Percentiles rank a stretch among this genome's conserved stretches.
phyloP scores from a whole-genome alignment of 2,797 vertebrate species.

The Margarornis squamiger region DNA sequence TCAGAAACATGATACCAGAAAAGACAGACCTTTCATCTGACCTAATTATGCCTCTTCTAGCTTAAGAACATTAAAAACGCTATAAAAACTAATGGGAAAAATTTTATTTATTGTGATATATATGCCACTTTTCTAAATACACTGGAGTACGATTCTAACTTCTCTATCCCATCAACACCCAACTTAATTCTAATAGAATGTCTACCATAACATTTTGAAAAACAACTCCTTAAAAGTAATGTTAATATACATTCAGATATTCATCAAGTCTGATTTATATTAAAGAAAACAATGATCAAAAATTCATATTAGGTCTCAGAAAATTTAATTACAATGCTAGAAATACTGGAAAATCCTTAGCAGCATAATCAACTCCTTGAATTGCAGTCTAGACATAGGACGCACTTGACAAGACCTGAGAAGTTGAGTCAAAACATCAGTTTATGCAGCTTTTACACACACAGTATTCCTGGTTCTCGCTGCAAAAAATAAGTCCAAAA shows the following conservation, averaged over 20 bases:
- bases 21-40: neutral
- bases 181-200: neutral
- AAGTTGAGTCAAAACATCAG: neutral
- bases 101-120: neutral
- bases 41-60: neutral
- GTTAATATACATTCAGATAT: neutral
- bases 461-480: neutral
- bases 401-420: neutral
- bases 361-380: neutral
- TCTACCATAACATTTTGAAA: neutral
- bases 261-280: neutral
- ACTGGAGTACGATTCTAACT: neutral
- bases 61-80: neutral
- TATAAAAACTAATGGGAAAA: neutral
- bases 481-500: neutral
- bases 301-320: neutral
- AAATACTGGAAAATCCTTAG: neutral
- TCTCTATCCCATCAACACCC: neutral
- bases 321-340: neutral
- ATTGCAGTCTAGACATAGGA: neutral
- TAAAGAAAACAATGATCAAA: neutral
- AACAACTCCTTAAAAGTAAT: neutral
- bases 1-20: constrained; percentile 1
- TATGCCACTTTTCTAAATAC: neutral
- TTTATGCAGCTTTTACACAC: neutral